phyloP scores from a whole-genome alignment of 2,797 vertebrate species.

The Chelidonichthys spinosus region DNA sequence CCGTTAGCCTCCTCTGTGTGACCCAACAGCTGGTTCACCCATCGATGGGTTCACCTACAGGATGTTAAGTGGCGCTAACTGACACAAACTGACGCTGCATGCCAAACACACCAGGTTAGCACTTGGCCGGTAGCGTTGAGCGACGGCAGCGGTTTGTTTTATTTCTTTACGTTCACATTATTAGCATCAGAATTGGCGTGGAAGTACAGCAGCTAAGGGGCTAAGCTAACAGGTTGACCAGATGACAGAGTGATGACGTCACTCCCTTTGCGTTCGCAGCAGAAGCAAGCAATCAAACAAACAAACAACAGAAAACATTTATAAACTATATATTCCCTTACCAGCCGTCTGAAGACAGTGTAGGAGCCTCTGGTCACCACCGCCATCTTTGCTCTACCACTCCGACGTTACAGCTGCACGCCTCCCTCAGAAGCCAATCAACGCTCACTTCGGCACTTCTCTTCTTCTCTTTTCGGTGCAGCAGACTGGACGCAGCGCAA shows the following conservation, averaged over 20 bases:
- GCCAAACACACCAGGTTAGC: neutral
- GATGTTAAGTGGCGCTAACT: neutral
- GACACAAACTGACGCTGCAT: neutral
- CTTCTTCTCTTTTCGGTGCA: neutral
- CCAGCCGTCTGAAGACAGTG: slow-evolving; percentile 82
- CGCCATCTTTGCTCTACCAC: slow-evolving; percentile 87
- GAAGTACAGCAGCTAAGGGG: neutral
- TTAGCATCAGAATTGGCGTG: slow-evolving; percentile 11
- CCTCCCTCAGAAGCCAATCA: slow-evolving; percentile 81
- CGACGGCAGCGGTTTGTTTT: neutral
- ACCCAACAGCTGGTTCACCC: neutral
- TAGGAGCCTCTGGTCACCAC: slow-evolving; percentile 84
- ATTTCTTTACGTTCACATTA: slow-evolving; percentile 5
- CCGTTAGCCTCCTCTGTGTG: neutral
- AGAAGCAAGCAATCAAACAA: neutral
- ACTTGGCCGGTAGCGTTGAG: no score
- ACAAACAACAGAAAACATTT: no score
- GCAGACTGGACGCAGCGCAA: neutral
- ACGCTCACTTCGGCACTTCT: no score
- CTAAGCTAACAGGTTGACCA: neutral
- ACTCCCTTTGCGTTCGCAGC: neutral
- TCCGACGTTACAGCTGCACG: slow-evolving; percentile 49
- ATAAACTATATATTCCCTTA: slow-evolving; percentile 72
- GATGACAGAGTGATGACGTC: neutral
- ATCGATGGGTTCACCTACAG: neutral